These are phyloP conservation scores for Aspiorhynchus laticeps DNA, from an alignment of 2,113 vertebrate genomes.

Conservation along the genomic window DNA sequence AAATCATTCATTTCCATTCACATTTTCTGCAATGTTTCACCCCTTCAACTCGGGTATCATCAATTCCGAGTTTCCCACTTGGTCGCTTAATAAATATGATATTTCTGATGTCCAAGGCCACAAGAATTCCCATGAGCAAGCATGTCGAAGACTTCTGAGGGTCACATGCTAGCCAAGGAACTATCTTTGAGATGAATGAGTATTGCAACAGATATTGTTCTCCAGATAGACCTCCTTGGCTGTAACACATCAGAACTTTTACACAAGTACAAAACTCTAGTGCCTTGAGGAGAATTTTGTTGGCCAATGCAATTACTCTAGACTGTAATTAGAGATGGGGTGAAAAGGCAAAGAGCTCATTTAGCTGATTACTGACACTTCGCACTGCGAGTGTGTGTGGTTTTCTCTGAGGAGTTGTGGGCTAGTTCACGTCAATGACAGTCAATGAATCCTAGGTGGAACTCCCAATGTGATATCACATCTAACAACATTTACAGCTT, in stretches of 20 bases:
- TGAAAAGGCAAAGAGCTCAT: neutral
- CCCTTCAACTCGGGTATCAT: neutral
- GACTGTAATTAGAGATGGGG: neutral
- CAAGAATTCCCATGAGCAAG: neutral
- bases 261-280: neutral
- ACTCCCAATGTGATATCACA: slow-evolving; percentile 29
- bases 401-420: neutral
- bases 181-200: neutral
- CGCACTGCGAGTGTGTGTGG: neutral
- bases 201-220: neutral
- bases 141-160: neutral
- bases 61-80: neutral
- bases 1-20: neutral
- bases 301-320: slow-evolving; percentile 19
- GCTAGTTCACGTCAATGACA: neutral
- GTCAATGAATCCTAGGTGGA: neutral
- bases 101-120: neutral
- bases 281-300: neutral
- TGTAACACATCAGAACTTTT: neutral
- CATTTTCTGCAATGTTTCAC: neutral
- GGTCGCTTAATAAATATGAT: neutral
- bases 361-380: slow-evolving; percentile 7
- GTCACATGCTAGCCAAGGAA: neutral
- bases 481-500: neutral
- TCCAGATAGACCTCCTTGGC: neutral